Evolutionary conservation across 2,888 invertebrate genomes (phyloP), one percentile per base, ranked within the genome.

Genomic region (Lepidocyrtinus sp.): DNA sequence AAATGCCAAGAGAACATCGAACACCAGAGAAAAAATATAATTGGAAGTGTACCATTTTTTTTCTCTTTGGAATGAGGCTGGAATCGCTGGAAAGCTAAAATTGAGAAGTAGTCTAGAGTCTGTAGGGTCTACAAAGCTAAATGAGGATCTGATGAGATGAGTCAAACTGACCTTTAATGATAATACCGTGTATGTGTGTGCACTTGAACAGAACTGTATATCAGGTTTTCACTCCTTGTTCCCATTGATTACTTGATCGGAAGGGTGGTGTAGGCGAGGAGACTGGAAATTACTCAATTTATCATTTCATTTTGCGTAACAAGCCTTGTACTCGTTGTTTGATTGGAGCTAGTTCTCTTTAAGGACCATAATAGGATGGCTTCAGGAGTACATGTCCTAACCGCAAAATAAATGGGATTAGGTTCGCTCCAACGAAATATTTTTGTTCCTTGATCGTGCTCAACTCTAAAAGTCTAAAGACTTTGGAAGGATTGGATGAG

Each of bases 41-140:
- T n/a, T n/a, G 9, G 21, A 24, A 63, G 63, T 22, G 24, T 9
- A 7, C 21, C 7, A 63, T 12, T 63, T 64, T 3, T 5, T 22
- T 24, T 7, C 7, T 25, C 9, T 59, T 59, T 17, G 17, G 64
- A 17, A 64, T 27, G 62, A 15, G 64, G 26, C 27, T 26, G 64
- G 64, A 64, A 21, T 64, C 22, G n/a, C n/a, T n/a, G n/a, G n/a
- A n/a, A 26, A 65, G 36, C 65, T 65, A 27, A 65, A 65, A 65
- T 65, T 65, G 26, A 65, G 65, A 26, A 21, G n/a, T n/a, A n/a
- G n/a, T n/a, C n/a, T n/a, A n/a, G n/a, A n/a, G n/a, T n/a, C n/a
- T n/a, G n/a, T n/a, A n/a, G n/a, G n/a, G n/a, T n/a, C n/a, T n/a
- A n/a, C n/a, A n/a, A n/a, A n/a, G n/a, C 50, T 50, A 50, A 50